phyloP scores from a whole-genome alignment of 2,888 invertebrate species.

The Andrena dorsata region DNA sequence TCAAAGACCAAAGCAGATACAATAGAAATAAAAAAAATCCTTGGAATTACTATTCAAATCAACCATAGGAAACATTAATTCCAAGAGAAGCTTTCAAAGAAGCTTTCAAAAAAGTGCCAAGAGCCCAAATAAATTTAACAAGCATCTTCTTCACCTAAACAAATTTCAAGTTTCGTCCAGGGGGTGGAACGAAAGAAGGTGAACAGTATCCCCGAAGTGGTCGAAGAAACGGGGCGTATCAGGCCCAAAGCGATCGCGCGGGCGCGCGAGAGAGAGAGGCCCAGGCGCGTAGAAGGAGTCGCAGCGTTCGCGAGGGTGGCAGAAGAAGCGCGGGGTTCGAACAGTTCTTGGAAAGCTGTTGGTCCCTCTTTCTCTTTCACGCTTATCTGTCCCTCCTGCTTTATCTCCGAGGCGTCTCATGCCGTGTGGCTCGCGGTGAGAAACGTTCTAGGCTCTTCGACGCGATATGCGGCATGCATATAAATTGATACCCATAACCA shows the following conservation, averaged over 20 bases:
- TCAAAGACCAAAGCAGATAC: too few species aligned
- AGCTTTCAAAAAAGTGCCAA: too few species aligned
- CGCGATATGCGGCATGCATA: slow-evolving; percentile 76
- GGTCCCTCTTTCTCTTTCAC: slow-evolving; percentile 42
- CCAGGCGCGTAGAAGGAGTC: slow-evolving; percentile 11
- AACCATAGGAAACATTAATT: too few species aligned
- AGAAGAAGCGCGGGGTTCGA: slow-evolving; percentile 55
- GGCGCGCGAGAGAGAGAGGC: slow-evolving; percentile 20
- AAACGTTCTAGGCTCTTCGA: slow-evolving; percentile 74
- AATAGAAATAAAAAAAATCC: too few species aligned
- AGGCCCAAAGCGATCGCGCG: neutral
- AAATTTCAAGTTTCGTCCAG: too few species aligned
- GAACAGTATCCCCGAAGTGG: neutral
- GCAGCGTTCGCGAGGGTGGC: slow-evolving; percentile 61
- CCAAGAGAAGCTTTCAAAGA: too few species aligned
- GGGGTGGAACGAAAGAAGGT: too few species aligned
- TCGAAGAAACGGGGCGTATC: neutral
- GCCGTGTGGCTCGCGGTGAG: slow-evolving; percentile 63
- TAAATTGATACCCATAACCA: slow-evolving; percentile 75
- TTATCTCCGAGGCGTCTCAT: slow-evolving; percentile 57
- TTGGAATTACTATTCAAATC: too few species aligned
- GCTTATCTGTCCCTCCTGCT: slow-evolving; percentile 49
- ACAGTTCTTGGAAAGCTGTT: slow-evolving; percentile 58
- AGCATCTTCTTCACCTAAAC: too few species aligned
- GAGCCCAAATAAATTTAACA: too few species aligned